Evolutionary conservation across 2,888 invertebrate genomes (phyloP), one percentile per base, ranked within the genome.

Genomic region (Neoascia interrupta): DNA sequence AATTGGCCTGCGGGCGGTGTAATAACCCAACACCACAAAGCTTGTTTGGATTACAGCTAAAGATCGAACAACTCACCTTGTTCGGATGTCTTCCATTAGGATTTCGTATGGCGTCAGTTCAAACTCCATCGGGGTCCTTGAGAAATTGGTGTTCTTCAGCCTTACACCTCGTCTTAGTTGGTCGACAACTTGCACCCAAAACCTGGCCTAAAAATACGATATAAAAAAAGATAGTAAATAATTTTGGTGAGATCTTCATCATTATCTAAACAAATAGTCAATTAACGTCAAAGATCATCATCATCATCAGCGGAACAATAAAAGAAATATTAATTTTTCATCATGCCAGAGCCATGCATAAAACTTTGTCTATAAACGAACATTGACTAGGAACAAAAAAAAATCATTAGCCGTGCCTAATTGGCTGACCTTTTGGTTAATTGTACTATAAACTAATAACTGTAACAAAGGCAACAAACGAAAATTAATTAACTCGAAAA

Each of bases 71-170:
- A 83, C 84, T 84, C 74, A 92, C 87, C 95, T 93, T 75, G 95
- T 93, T 83, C 97, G 91, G 85, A 98, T 98, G 87, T 98, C 98
- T 87, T 97, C 96, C 95, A 98, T 96, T 64, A 98, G 92, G 86
- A 97, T 97, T 90, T 98, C 98, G 86, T 97, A 98, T 10, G 98
- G 98, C 43, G 98, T 98, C 84, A 98, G 90, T 89, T 97, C 97
- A 89, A 94, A 98, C 88, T 98, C 97, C 75, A 95, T 94, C 5
- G 95, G 94, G 8, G 94, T 92, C 84, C 93, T 90, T 76, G 93
- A 92, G 69, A 83, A 93, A 87, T 93, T 93, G 21, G 95, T 93
- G 89, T 97, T 97, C 90, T 97, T 97, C 87, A 98, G 90, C 87
- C 97, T 94, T 5, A 98, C 97, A 18, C 98, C 98, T 88, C 94